Evolutionary conservation across 2,797 vertebrate species (phyloP).

Genomic region (Sebastes flavidus): DNA sequence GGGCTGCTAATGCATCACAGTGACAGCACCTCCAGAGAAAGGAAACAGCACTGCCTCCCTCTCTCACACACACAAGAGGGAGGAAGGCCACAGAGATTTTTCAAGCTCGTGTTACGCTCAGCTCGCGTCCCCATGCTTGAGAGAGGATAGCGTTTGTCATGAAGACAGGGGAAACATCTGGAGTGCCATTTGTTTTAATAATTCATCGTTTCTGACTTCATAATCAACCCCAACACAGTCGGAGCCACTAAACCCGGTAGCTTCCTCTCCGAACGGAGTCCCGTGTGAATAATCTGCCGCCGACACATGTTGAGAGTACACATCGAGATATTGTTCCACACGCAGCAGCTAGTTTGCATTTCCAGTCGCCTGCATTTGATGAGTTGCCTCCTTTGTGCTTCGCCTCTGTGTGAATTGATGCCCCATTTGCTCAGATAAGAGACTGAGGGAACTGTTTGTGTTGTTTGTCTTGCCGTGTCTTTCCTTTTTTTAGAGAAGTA

Average conservation of each 20-base stretch:
- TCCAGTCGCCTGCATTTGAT: conserved; percentile 48
- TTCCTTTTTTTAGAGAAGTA: background rate
- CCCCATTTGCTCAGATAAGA: conserved; percentile 51
- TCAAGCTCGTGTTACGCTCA: conserved; percentile 48
- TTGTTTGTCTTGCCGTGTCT: conserved; percentile 29
- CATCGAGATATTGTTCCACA: conserved; percentile 49
- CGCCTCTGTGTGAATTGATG: conserved; percentile 38
- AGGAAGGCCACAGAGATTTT: conserved; percentile 51
- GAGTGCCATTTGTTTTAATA: conserved; percentile 70
- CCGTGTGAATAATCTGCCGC: conserved; percentile 55
- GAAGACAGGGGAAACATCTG: conserved; percentile 64
- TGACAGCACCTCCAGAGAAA: conserved; percentile 25
- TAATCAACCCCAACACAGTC: conserved; percentile 54
- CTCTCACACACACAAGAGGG: background rate
- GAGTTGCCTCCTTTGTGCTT: conserved; percentile 28
- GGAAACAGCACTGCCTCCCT: background rate
- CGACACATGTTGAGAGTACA: conserved; percentile 57
- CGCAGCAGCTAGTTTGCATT: conserved; percentile 58
- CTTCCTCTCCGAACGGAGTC: conserved; percentile 33
- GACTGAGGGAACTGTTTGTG: conserved; percentile 9
- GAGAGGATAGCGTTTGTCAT: conserved; percentile 58
- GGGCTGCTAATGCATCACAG: conserved; percentile 37
- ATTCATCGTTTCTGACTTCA: conserved; percentile 64
- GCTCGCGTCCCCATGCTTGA: conserved; percentile 30
- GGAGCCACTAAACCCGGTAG: conserved; percentile 35